A percentile compares a stretch with the other conserved stretches of the same genome.
Conservation (phyloP, 1,140 invertebrate genomes). For the Battus philenor region DNA sequence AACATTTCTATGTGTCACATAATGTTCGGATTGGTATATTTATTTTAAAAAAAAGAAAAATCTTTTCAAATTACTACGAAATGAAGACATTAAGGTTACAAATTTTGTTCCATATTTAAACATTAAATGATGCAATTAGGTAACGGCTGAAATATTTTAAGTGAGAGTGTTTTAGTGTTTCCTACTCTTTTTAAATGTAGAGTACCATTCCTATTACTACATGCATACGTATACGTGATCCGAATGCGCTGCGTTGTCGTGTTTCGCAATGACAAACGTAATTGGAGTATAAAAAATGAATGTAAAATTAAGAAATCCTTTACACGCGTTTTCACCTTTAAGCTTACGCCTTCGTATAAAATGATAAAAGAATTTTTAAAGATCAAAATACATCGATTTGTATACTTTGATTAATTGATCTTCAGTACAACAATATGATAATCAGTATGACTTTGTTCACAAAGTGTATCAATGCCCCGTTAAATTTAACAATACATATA, state of each 20-base stretch:
- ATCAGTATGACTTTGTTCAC: too few relatives aligned
- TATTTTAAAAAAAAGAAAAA: too few relatives aligned
- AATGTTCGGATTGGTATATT: too few relatives aligned
- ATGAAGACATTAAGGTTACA: too few relatives aligned
- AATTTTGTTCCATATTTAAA: conserved; percentile 3
- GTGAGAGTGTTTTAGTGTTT: conserved; percentile 14
- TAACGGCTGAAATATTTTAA: conserved; percentile 8
- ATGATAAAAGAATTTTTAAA: background rate
- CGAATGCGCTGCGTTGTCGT: conserved; percentile 3
- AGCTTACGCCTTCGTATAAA: background rate
- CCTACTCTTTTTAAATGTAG: conserved; percentile 14
- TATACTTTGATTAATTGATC: background rate
- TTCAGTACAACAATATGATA: too few relatives aligned
- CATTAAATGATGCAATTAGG: conserved; percentile 6
- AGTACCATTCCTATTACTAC: conserved; percentile 13
- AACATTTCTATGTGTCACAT: too few relatives aligned
- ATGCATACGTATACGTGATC: conserved; percentile 2
- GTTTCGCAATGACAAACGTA: conserved; percentile 23
- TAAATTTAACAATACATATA: too few relatives aligned
- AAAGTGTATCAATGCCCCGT: too few relatives aligned
- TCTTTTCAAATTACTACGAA: too few relatives aligned
- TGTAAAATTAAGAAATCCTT: conserved; percentile 21
- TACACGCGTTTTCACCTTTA: conserved; percentile 2
- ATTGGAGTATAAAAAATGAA: conserved; percentile 25
- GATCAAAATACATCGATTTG: background rate